phyloP scores from a whole-genome alignment of 2,113 vertebrate species.

The Hemibates koningsi region DNA sequence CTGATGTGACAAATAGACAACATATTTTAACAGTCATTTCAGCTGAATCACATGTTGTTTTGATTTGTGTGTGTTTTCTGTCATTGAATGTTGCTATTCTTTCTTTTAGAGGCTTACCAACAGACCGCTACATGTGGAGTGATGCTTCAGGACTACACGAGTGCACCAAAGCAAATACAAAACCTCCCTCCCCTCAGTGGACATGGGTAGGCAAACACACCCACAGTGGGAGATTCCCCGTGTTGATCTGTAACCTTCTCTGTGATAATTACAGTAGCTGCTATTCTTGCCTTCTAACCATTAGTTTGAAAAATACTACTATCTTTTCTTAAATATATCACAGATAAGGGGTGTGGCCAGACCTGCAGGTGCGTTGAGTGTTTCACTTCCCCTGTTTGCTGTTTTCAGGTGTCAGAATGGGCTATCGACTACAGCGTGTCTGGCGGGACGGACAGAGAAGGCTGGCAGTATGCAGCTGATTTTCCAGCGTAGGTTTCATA shows the following conservation, averaged over 20 bases:
- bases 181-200: slow-evolving; percentile 91
- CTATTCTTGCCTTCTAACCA: background rate
- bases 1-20: background rate
- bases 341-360: background rate
- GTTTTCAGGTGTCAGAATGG: slow-evolving; percentile 87
- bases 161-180: slow-evolving; percentile 84
- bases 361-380: background rate
- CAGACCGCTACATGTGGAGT: slow-evolving; percentile 98
- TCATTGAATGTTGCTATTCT: background rate
- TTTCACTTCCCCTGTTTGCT: background rate
- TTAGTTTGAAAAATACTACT: background rate
- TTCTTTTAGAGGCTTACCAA: slow-evolving; percentile 85
- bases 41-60: background rate
- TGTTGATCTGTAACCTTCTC: background rate
- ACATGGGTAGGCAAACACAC: slow-evolving; percentile 78
- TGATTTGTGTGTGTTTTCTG: background rate
- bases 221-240: background rate
- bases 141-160: slow-evolving; percentile 89
- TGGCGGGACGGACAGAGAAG: slow-evolving; percentile 85
- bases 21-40: background rate
- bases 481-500: slow-evolving; percentile 84
- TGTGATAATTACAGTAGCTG: background rate
- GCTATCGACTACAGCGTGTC: slow-evolving; percentile 80
- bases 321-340: background rate
- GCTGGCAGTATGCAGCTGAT: slow-evolving; percentile 96